These are phyloP conservation scores for Nycticorax nycticorax DNA, from an alignment of 2,113 vertebrate species.

Conservation along the genomic window DNA sequence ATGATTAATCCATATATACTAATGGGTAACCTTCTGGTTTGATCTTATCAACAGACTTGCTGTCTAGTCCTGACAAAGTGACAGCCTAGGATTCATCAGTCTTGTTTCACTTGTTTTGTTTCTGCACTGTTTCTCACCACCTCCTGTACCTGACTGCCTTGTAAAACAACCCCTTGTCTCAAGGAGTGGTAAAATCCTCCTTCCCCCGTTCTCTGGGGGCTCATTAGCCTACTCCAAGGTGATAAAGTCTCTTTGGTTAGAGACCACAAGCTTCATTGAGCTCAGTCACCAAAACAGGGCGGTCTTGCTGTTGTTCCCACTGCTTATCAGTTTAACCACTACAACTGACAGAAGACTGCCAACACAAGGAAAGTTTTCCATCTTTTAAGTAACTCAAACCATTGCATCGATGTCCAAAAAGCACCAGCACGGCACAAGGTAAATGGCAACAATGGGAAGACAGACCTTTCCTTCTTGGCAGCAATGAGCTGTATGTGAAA, in stretches of 20 bases:
- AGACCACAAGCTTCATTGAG: not conserved
- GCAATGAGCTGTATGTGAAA: not conserved
- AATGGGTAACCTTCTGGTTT: not conserved
- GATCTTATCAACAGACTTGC: not conserved
- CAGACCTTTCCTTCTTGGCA: not conserved
- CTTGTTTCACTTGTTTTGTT: not conserved
- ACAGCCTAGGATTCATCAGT: not conserved
- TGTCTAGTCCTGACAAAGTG: not conserved
- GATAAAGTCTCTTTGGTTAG: not conserved
- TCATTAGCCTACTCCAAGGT: not conserved
- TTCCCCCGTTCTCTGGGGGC: not conserved
- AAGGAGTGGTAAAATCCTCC: not conserved
- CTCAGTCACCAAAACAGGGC: not conserved
- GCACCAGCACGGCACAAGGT: not conserved
- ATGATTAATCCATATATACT: not conserved
- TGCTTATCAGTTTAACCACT: not conserved
- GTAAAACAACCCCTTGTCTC: not conserved
- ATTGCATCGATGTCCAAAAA: not conserved
- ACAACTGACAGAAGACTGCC: not conserved
- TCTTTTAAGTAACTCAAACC: not conserved
- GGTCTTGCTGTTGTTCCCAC: not conserved
- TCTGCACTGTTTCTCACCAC: not conserved
- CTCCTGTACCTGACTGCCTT: not conserved
- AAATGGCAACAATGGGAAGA: not conserved
- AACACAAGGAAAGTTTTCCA: not conserved